Base-by-base conservation (phyloP, 2,113 vertebrate species). In the Burhinus oedicnemus region DNA sequence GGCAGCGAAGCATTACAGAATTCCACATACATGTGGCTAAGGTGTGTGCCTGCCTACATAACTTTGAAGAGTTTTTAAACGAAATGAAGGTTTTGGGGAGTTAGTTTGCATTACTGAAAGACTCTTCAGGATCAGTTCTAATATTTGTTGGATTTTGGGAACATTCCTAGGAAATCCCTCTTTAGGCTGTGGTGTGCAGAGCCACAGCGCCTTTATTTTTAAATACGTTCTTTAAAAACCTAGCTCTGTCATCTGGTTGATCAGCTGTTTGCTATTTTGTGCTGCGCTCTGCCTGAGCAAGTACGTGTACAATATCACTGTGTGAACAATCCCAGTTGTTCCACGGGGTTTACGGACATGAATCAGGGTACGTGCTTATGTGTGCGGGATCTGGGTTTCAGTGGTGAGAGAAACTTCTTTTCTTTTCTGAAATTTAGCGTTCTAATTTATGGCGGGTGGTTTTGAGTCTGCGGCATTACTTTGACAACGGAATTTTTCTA, bases 1-100 rank as follows among this genome's bases (percentile, higher is more conserved):
- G 77, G 29, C 70, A 71, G 79, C 36, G 58, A 57, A 75, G 93
- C 85, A 16, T 91, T 85, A 52, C 70, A 62, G 95, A 87, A 82
- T 77, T 93, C 84, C 89, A 81, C 17, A 18, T 95, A 38, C 84
- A 95, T 95, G 62, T 96, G 96, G 93, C 78, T 78, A 85, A 97
- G 94, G 91, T 94, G 84, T 95, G 90, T 51, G 72, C 2, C 0
- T 0, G 26, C 51, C 64, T 83, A 14, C 62, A 15, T n/a, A 71
- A 91, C 65, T 96, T 92, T 40, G 84, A 90, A 83, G 61, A 83
- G 65, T 42, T 93, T 94, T 88, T 61, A 87, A 90, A 60, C 57
- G 9, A 85, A 88, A 55, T 51, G 23, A 83, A 96, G 51, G 27
- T 34, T 5, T 69, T 86, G 76, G 40, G 68, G 84, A 83, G 66